These are phyloP conservation scores for Fukomys damarensis DNA, from an alignment of 2,113 vertebrate genomes.

Conservation along the genomic window DNA sequence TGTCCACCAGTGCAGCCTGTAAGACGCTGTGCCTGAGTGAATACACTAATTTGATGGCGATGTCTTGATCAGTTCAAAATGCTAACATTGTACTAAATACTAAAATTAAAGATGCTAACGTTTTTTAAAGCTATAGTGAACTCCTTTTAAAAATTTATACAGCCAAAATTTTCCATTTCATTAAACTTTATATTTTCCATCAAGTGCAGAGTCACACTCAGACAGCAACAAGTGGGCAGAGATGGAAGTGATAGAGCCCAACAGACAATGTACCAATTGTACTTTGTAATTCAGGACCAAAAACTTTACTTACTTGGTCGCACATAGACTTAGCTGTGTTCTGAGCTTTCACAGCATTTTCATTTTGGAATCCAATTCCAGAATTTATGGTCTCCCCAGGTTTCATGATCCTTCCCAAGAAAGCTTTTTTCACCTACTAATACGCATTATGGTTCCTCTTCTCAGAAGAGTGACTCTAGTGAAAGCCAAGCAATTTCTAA, in stretches of 20 bases:
- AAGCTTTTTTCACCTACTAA: constrained; percentile 60
- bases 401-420: constrained; percentile 37
- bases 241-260: not conserved
- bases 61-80: not conserved
- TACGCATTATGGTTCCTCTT: constrained; percentile 6
- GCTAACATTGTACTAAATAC: not conserved
- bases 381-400: not conserved
- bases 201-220: not conserved
- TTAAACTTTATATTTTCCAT: not conserved
- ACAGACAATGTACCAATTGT: not conserved
- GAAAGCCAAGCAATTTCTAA: constrained; percentile 45
- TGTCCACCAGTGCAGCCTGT: not conserved
- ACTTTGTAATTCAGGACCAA: not conserved
- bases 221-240: not conserved
- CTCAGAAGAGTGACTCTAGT: not conserved
- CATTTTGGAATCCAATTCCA: constrained; percentile 14
- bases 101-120: too few species aligned
- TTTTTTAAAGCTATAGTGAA: not conserved
- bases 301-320: not conserved
- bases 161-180: not conserved
- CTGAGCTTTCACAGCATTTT: not conserved
- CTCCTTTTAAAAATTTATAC: not conserved
- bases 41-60: not conserved
- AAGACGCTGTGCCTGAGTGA: not conserved
- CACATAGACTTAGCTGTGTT: not conserved